Evolutionary conservation across 2,888 invertebrate genomes (phyloP).

Genomic region (Pollenia labialis): DNA sequence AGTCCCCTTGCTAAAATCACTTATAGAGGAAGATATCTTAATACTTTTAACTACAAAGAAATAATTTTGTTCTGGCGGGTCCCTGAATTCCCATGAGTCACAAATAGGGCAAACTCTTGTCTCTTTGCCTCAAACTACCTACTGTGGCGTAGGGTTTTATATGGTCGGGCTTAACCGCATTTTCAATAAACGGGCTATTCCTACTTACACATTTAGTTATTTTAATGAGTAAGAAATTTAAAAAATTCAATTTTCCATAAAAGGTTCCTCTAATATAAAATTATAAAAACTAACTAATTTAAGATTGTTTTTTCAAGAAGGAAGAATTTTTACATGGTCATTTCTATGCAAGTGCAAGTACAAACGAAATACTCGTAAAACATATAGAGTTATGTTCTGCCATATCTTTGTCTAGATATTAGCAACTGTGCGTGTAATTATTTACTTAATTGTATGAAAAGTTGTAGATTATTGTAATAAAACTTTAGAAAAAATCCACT

Average conservation of each 20-base stretch:
- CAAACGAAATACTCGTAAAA: background rate
- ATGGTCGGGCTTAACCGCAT: no score
- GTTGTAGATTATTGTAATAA: slow-evolving; percentile 6
- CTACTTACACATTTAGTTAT: background rate
- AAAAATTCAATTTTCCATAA: no score
- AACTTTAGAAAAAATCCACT: slow-evolving; percentile 21
- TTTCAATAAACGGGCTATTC: no score
- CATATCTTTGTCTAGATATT: background rate
- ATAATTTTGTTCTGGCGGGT: no score
- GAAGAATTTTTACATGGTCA: background rate
- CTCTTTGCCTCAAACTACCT: no score
- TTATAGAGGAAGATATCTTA: no score
- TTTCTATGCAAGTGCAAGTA: background rate
- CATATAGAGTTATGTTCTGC: background rate
- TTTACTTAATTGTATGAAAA: slow-evolving; percentile 19
- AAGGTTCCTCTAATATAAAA: no score
- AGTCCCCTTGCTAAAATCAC: no score
- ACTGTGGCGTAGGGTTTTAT: no score
- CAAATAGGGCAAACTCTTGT: no score
- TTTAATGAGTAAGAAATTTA: background rate
- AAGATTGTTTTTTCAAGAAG: background rate
- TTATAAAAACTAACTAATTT: background rate
- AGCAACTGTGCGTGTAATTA: slow-evolving; percentile 4
- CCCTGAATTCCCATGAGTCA: no score
- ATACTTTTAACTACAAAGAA: no score